Conservation (phyloP, 2,888 invertebrate genomes). For the Tipula vernalis region DNA sequence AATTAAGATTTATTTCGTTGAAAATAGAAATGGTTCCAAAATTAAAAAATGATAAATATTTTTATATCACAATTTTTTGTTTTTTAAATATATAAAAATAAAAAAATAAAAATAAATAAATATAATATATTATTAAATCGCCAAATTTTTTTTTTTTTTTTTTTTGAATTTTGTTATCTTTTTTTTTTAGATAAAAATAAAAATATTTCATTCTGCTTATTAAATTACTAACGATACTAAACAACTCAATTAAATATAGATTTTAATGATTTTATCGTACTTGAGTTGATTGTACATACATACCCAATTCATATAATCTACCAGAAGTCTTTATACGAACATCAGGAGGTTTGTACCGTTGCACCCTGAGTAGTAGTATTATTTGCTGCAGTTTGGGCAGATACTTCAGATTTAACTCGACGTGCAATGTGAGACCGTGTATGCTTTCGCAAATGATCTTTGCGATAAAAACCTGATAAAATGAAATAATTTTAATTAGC, state of each 20-base stretch:
- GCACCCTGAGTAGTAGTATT: slow-evolving; percentile 25
- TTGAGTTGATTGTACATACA: background rate
- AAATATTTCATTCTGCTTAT: background rate
- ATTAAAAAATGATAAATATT: background rate
- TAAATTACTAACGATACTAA: background rate
- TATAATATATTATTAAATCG: background rate
- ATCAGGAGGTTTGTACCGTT: slow-evolving; percentile 36
- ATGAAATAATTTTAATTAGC: background rate
- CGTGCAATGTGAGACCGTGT: slow-evolving; percentile 74
- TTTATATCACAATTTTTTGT: background rate
- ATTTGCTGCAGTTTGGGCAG: slow-evolving; percentile 48
- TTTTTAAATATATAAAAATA: background rate
- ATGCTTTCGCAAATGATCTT: slow-evolving; percentile 76
- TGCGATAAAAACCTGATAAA: slow-evolving; percentile 61
- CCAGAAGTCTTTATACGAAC: slow-evolving; percentile 40
- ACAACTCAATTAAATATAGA: background rate
- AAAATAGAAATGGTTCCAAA: background rate
- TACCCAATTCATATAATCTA: slow-evolving; percentile 22
- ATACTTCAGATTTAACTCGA: slow-evolving; percentile 72
- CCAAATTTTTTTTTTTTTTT: background rate
- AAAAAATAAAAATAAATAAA: background rate
- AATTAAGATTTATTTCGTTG: slow-evolving; percentile 4
- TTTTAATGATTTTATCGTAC: background rate
- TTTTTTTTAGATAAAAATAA: background rate
- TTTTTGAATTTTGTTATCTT: background rate